Evolutionary conservation across 1,140 invertebrate species (phyloP).

Genomic region (Diorhabda elongata): DNA sequence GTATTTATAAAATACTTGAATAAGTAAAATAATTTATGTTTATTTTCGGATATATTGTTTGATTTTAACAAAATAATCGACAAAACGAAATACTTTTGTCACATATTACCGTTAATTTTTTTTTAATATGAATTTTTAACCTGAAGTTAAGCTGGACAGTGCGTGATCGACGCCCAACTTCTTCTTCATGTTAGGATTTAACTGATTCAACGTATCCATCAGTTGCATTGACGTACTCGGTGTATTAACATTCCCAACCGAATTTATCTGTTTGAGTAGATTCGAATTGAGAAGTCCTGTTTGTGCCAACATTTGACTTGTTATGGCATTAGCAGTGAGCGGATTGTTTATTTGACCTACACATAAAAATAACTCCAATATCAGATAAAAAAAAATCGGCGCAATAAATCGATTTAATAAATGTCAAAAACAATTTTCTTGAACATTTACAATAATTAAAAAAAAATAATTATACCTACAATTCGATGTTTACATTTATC

Average conservation of each 20-base stretch:
- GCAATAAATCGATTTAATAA: too few species aligned
- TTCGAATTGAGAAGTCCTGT: constrained; percentile 21
- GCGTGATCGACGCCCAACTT: constrained; percentile 9
- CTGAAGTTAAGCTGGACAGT: constrained; percentile 8
- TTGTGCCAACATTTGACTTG: constrained; percentile 26
- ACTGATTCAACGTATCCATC: constrained; percentile 10
- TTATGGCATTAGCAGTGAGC: constrained; percentile 23
- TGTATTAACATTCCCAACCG: neutral
- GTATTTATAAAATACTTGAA: too few species aligned
- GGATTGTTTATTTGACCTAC: constrained; percentile 30
- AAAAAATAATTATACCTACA: too few species aligned
- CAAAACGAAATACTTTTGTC: neutral
- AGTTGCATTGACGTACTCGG: neutral
- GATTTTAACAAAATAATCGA: neutral
- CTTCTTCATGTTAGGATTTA: constrained; percentile 13
- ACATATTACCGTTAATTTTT: neutral
- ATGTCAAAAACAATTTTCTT: too few species aligned
- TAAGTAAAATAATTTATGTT: too few species aligned
- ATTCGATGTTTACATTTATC: too few species aligned
- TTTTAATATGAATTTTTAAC: constrained; percentile 1
- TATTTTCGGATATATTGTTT: too few species aligned
- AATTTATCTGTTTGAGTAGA: constrained; percentile 22
- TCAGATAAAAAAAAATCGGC: neutral
- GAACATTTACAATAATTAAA: too few species aligned
- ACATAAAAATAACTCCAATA: neutral